Conservation (phyloP, 2,797 vertebrate species). For the Tapirus indicus region DNA sequence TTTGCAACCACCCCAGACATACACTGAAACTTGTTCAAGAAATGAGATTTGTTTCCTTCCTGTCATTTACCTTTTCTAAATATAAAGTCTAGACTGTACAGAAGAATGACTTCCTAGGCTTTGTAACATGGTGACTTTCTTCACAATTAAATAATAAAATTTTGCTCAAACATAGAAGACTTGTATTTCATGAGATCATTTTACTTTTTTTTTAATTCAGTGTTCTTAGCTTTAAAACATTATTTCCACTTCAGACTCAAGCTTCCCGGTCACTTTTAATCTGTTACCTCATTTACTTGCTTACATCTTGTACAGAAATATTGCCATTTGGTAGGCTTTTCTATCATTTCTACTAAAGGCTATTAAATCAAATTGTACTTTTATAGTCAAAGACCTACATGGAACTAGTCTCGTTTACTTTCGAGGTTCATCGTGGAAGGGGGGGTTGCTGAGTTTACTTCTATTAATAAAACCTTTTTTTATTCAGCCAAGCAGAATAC, state of each 20-base stretch:
- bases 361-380: slow-evolving; percentile 24
- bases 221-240: slow-evolving; percentile 49
- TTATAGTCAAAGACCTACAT: background rate
- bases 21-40: slow-evolving; percentile 27
- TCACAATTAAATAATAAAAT: slow-evolving; percentile 27
- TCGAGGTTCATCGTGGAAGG: slow-evolving; percentile 36
- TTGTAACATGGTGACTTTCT: background rate
- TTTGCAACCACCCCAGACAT: background rate
- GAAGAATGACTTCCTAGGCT: slow-evolving; percentile 17
- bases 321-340: background rate
- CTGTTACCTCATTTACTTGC: background rate
- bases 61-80: slow-evolving; percentile 41
- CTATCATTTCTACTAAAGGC: slow-evolving; percentile 15
- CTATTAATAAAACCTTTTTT: slow-evolving; percentile 27
- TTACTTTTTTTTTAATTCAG: background rate
- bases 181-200: slow-evolving; percentile 46
- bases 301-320: slow-evolving; percentile 19
- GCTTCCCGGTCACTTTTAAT: background rate
- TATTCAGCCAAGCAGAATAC: background rate
- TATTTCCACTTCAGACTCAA: slow-evolving; percentile 45
- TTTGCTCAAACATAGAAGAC: slow-evolving; percentile 52
- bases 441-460: background rate
- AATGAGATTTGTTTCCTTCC: slow-evolving; percentile 5
- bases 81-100: background rate
- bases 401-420: slow-evolving; percentile 31